Evolutionary conservation across 1,140 invertebrate species (phyloP), one percentile per base, ranked within the genome.

Genomic region (Cheumatopsyche charites): DNA sequence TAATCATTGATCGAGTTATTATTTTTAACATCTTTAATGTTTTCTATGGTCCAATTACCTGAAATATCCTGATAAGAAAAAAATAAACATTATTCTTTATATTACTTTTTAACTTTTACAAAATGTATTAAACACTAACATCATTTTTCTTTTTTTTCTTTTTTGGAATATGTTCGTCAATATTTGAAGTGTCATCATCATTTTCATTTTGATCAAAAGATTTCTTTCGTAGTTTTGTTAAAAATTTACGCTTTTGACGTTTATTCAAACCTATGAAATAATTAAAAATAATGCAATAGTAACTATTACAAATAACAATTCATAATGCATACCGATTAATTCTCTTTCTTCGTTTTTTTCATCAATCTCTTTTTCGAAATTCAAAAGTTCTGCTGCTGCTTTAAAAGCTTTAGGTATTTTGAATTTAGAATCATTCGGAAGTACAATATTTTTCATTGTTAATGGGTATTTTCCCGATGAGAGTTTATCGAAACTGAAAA

Each of bases 401-500:
- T 73, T 69, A 12, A 67, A 66, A 13, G 73, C 77, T 43, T 75
- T 76, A 9, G 72, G 73, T 9, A 70, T 66, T 1, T 52, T 69
- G 25, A 74, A 67, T 47, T 7, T 52, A 12, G 75, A n/a, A 62
- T 74, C 63, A 12, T 66, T 61, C 9, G 75, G 70, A 5, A 71
- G 67, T 0, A 26, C 49, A 9, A 43, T 5, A 19, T 66, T 42
- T 15, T 67, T 69, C 52, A 69, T 52, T 45, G 62, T 70, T 11
- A 82, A 73, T 0, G 82, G 82, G 61, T 83, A 83, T 19, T 78
- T 71, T 29, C 79, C 74, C 0, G 73, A 70, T 5, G 79, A 69
- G 0, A 83, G 75, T 26, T 78, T 72, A 70, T 81, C 78, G 74
- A 83, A 82, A 7, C 82, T 84, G 72, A 3, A 21, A 13, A 19